Conservation (phyloP, 2,113 vertebrate species). For the Percina caprodes region DNA sequence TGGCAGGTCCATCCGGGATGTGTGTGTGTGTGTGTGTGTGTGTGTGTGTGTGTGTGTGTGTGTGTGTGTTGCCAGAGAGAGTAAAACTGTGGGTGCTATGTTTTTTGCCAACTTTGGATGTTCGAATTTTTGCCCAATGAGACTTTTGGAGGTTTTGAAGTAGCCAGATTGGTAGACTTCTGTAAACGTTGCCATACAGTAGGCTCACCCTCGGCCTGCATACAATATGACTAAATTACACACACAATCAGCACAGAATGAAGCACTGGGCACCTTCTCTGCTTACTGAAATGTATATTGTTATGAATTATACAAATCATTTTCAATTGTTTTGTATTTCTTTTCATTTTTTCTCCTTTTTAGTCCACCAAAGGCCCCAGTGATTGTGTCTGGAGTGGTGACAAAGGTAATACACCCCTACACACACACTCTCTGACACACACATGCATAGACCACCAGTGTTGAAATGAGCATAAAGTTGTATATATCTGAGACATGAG, state of each 20-base stretch:
- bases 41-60: background rate
- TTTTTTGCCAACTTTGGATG: slow-evolving; percentile 53
- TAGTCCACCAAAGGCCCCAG: slow-evolving; percentile 91
- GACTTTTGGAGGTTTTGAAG: slow-evolving; percentile 9
- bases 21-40: slow-evolving; percentile 35
- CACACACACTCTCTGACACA: background rate
- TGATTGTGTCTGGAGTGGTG: slow-evolving; percentile 95
- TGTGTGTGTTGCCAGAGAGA: slow-evolving; percentile 9
- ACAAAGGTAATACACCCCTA: slow-evolving; percentile 91
- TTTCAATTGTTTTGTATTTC: background rate
- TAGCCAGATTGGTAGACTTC: slow-evolving; percentile 5
- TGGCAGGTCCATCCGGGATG: slow-evolving; percentile 65
- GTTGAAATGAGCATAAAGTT: slow-evolving; percentile 23
- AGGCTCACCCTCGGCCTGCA: background rate
- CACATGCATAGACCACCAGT: slow-evolving; percentile 26
- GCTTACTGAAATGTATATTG: background rate
- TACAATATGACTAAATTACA: background rate
- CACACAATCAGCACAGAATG: slow-evolving; percentile 7
- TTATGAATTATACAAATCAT: slow-evolving; percentile 1
- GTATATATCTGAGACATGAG: slow-evolving; percentile 53
- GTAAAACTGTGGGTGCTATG: slow-evolving; percentile 45
- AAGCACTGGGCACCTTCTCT: background rate
- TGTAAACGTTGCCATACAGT: slow-evolving; percentile 11
- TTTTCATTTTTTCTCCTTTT: slow-evolving; percentile 56
- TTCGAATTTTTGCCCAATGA: slow-evolving; percentile 26